Base-by-base conservation (phyloP, 2,113 vertebrate species). In the Neotragus moschatus region DNA sequence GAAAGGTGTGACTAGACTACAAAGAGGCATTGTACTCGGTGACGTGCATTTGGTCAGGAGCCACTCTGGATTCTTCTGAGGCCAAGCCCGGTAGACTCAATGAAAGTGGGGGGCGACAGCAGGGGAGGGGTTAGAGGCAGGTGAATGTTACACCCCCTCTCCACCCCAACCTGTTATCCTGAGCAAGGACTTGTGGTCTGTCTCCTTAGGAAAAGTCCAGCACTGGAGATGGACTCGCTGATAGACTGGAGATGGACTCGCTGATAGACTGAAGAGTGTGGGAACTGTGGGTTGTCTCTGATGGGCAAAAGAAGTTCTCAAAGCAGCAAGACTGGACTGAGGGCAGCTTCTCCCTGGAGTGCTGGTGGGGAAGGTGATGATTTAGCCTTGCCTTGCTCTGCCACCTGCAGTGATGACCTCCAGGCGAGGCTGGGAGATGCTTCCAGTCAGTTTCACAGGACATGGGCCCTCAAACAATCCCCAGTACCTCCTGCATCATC, bases 1-100 rank as follows among this genome's bases (percentile, higher is more conserved):
- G 96, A 98, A 97, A 97, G 96, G 94, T 97, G 93, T 96, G 96
- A 97, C 93, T 17, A 23, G 87, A 95, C 97, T 97, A 97, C 94
- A 98, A 96, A 98, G 96, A 82, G 12, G 21, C 30, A 85, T 79
- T 93, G 75, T 96, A 19, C 70, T 94, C 60, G 45, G 23, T 23
- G 43, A 79, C 94, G 79, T 82, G 63, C 91, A 75, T 89, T 93
- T 66, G 77, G 81, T 88, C 47, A 6, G 7, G 81, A 96, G 91
- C 39, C 30, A 53, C 81, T 80, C 33, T 39, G 51, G 73, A 47
- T 84, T 55, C 79, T 93, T 95, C 63, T 79, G 55, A 91, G 55
- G 91, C 79, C 25, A 25, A 79, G 60, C 39, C 49, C 61, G 77
- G 75, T 89, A 60, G 58, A 53, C 39, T 12, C 63, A 2, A 16